Base-by-base conservation (phyloP, 1,140 invertebrate species). In the Parasteatoda tepidariorum region DNA sequence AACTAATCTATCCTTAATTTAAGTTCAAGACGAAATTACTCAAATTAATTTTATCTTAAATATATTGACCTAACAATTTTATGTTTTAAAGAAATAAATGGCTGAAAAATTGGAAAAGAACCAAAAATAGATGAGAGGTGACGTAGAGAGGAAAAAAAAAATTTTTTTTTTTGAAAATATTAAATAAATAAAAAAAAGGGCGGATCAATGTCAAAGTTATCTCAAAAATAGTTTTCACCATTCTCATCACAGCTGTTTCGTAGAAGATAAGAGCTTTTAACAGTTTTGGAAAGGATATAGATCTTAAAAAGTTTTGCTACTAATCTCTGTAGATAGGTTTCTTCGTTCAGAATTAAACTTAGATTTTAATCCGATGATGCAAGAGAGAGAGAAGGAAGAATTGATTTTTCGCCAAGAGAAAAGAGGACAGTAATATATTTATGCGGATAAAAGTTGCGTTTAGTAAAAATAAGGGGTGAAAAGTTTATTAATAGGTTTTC, bases 191-290 rank as follows among this genome's bases (percentile, higher is more conserved):
- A 75, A 48, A 64, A 6, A 64, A 76, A 76, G 66, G 64, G 61
- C 59, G 74, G 74, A 76, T 76, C 74, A 76, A 76, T 76, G 74
- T 76, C 74, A 76, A 66, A 76, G 38, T 48, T 76, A 76, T 76
- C 74, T 28, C 26, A n/a, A 31, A 64, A 76, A 76, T 76, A 24
- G 38, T 57, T 61, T 61, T 48, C 68, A 71, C 33, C 31, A 48
- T 38, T n/a, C 28, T 33, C 55, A 74, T 74, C 71, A 31, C 26
- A 13, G 55, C 74, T 76, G 74, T 26, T 66, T 5, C 26, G 9
- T 4, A 0, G 4, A 33, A 62, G 74, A 76, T 76, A 76, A 76
- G 74, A 54, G 30, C 30, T 76, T 38, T 61, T 61, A 66, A 76
- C 22, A 48, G 74, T 41, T 76, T 41, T 13, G 38, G 24, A 9